Evolutionary conservation across 1,140 invertebrate species (phyloP).

Genomic region (Apis florea): DNA sequence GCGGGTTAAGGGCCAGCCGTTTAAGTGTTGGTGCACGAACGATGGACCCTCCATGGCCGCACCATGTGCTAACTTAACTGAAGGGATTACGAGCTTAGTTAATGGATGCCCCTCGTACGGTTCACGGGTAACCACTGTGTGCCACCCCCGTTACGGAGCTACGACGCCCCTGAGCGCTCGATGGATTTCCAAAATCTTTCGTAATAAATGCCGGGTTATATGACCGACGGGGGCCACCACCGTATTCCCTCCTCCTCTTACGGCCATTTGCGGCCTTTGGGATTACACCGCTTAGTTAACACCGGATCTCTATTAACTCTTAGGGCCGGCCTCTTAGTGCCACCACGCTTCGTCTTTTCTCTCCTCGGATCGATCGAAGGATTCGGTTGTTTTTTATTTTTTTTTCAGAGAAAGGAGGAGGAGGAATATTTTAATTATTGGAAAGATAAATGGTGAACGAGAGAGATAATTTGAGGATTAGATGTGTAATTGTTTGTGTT

Average conservation of each 20-base stretch:
- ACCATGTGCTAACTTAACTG: constrained; percentile 79
- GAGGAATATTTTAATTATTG: not conserved
- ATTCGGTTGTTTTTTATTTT: too few relatives aligned
- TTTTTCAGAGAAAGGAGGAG: too few relatives aligned
- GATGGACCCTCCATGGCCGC: constrained; percentile 65
- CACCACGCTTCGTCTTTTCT: constrained; percentile 13
- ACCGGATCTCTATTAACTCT: constrained; percentile 61
- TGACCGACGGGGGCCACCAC: constrained; percentile 42
- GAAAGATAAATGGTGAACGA: too few relatives aligned
- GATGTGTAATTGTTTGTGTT: too few relatives aligned
- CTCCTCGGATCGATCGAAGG: not conserved
- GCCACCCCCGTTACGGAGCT: constrained; percentile 44
- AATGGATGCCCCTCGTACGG: constrained; percentile 74
- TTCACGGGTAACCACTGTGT: constrained; percentile 60
- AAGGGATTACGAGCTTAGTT: constrained; percentile 78
- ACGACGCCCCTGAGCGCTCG: constrained; percentile 60
- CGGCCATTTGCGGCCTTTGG: constrained; percentile 51
- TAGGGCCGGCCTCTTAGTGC: constrained; percentile 27
- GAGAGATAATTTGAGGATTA: too few relatives aligned
- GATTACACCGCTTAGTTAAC: constrained; percentile 58
- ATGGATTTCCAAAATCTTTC: constrained; percentile 75
- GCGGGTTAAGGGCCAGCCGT: constrained; percentile 17
- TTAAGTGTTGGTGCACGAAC: constrained; percentile 60
- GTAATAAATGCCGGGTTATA: constrained; percentile 72
- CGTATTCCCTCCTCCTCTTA: constrained; percentile 24